Base-by-base conservation (phyloP, 2,797 vertebrate species). In the Phaenicophaeus curvirostris region DNA sequence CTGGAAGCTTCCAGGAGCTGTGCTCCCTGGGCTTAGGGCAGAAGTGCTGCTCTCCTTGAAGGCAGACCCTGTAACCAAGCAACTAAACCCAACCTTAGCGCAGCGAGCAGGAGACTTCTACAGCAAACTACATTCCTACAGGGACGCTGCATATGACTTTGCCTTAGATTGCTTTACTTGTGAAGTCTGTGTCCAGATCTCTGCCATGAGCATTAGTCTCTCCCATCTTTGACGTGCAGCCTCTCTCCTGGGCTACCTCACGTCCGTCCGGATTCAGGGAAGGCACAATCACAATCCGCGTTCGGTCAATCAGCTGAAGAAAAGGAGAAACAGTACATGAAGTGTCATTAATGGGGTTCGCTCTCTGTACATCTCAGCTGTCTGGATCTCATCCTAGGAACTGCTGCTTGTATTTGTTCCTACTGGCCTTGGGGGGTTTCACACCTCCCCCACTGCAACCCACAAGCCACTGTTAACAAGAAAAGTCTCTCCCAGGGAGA, bases 241-340 rank as follows among this genome's bases (percentile, higher is more conserved):
- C 98, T 73, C 98, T 98, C 96, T 99, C 99, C 76, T 97, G 97
- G 2, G 99, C 99, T 75, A 97, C 86, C 90, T 99, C 99, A 10
- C 99, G 98, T 9, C 99, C 99, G 2, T 99, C 99, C 6, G 99
- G 99, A 95, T 99, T 99, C 89, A 99, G 97, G 68, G 98, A 99
- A 16, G 99, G 99, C 78, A 99, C 98, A 53, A 99, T 99, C 92
- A 99, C 97, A 89, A 99, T 99, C 91, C 98, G 98, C 3, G 99
- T 99, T 90, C 98, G 97, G 88, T 99, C 98, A 90, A 99, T 98
- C 89, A 99, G 97, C 99, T 99, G 85, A n/a, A 68, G 41, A 54
- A 53, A 74, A n/a, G 81, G 23, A 83, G 82, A 91, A 50, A 89
- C 73, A 90, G 82, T 3, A 71, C 81, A 83, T 17, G 53, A 55